phyloP scores from a whole-genome alignment of 2,797 vertebrate species.

The Galago senegalensis region DNA sequence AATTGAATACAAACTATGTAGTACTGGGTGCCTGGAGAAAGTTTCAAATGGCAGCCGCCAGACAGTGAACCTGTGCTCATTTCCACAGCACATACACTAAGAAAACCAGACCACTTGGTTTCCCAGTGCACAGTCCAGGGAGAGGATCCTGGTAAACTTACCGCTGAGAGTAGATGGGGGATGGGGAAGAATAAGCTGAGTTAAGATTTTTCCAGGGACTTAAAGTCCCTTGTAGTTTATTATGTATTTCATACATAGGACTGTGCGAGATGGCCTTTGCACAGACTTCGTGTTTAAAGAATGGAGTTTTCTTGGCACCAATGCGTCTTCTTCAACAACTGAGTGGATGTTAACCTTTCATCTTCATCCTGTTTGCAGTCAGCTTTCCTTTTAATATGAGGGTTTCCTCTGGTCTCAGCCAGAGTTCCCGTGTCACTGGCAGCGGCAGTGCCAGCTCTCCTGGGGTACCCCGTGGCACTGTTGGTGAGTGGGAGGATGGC shows the following conservation, averaged over 20 bases:
- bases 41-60: background rate
- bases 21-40: background rate
- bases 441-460: background rate
- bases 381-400: background rate
- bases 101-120: background rate
- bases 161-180: background rate
- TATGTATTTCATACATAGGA: background rate
- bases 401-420: background rate
- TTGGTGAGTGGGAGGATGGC: background rate
- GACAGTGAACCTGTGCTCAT: background rate
- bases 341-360: background rate
- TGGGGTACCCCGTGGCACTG: background rate
- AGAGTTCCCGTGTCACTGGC: background rate
- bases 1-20: background rate
- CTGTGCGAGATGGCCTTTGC: background rate
- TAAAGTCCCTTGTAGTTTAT: background rate
- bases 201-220: background rate
- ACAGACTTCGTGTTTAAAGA: background rate
- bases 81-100: too few relatives aligned
- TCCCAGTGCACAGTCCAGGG: background rate
- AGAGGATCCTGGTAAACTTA: background rate
- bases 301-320: constrained; percentile 10
- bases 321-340: background rate
- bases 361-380: background rate
- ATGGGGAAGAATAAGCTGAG: background rate